Percentiles rank a stretch among this genome's conserved stretches.
Evolutionary conservation across 2,888 invertebrate species (phyloP).

Genomic region (Fragum fragum): DNA sequence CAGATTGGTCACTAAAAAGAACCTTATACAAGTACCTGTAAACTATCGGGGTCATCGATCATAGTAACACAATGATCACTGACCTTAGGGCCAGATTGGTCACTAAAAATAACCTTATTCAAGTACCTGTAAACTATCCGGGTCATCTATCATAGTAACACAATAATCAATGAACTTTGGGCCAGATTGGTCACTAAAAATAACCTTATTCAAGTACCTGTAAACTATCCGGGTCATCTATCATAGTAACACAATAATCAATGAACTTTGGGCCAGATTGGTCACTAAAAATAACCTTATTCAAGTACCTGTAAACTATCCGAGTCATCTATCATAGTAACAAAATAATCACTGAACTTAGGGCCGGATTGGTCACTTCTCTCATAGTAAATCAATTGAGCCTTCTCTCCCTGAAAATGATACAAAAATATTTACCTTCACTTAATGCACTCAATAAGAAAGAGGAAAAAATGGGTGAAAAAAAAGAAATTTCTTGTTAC

Average conservation of each 20-base stretch:
- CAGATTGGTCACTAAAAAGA: conserved; percentile 91
- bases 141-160: conserved; percentile 88
- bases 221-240: conserved; percentile 87
- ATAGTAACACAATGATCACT: conserved; percentile 89
- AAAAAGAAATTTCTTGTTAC: too few relatives aligned
- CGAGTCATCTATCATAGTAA: conserved; percentile 87
- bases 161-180: conserved; percentile 88
- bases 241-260: conserved; percentile 90
- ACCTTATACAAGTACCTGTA: too few relatives aligned
- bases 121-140: conserved; percentile 87
- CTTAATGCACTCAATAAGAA: too few relatives aligned
- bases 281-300: conserved; percentile 89
- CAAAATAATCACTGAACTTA: conserved; percentile 92
- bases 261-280: conserved; percentile 93
- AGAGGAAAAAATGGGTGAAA: too few relatives aligned
- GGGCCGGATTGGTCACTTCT: conserved; percentile 93
- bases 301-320: conserved; percentile 88
- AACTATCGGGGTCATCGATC: conserved; percentile 87
- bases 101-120: conserved; percentile 86
- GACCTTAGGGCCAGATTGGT: too few relatives aligned
- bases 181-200: conserved; percentile 84
- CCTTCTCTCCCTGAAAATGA: conserved; percentile 88
- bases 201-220: conserved; percentile 76
- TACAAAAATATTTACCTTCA: too few relatives aligned
- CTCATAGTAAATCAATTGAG: conserved; percentile 93